A percentile compares a stretch with the other conserved stretches of the same genome.
Conservation (phyloP, 2,113 vertebrate species). For the Thunnus maccoyii region DNA sequence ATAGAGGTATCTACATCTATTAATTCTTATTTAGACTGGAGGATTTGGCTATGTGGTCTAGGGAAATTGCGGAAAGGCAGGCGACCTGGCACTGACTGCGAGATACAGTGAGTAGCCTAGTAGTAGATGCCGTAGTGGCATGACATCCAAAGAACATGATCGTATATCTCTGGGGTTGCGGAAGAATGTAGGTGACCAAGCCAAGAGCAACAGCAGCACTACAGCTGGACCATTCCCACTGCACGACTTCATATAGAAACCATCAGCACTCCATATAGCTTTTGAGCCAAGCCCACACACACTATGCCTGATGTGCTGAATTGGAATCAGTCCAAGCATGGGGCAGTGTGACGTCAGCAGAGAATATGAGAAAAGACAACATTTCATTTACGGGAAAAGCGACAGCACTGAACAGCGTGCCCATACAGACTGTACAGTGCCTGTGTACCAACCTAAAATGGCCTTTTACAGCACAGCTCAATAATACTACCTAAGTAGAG, state of each 20-base stretch:
- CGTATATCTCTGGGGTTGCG: conserved; percentile 48
- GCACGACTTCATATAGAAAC: conserved; percentile 37
- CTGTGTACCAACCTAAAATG: not conserved
- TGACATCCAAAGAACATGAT: conserved; percentile 51
- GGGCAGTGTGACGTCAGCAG: not conserved
- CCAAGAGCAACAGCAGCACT: conserved; percentile 55
- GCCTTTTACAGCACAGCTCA: conserved; percentile 22
- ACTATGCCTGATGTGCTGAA: not conserved
- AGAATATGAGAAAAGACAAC: conserved; percentile 17
- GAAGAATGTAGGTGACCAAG: conserved; percentile 53
- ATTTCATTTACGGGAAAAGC: conserved; percentile 15
- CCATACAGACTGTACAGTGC: not conserved
- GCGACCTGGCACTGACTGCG: not conserved
- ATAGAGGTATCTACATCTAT: conserved; percentile 21
- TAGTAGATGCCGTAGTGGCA: conserved; percentile 28
- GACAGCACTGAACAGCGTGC: not conserved
- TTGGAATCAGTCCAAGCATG: conserved; percentile 22
- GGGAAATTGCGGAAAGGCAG: conserved; percentile 5
- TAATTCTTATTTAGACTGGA: conserved; percentile 34
- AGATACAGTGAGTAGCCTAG: conserved; percentile 1
- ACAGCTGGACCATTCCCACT: conserved; percentile 33
- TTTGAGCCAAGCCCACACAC: conserved; percentile 23
- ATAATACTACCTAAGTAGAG: not conserved
- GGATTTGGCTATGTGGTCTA: not conserved
- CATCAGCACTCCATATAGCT: conserved; percentile 2